Evolutionary conservation across 1,140 invertebrate genomes (phyloP), one percentile per base, ranked within the genome.

Genomic region (Bombus consobrinus): DNA sequence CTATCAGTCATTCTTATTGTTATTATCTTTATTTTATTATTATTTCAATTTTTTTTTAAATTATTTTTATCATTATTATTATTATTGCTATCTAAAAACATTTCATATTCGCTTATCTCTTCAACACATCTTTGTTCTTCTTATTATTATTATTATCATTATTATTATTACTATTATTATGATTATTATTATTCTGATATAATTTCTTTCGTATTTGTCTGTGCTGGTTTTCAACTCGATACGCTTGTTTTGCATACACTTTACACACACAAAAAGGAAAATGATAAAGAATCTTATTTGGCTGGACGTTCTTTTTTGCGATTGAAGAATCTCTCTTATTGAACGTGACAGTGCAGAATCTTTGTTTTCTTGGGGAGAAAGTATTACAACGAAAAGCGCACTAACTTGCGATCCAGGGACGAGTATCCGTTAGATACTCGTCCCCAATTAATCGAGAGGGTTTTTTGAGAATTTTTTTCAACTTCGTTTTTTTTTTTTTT

Each of bases 191-290:
- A 18, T 13, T 77, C 41, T 9, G 28, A 62, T 34, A 32, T 59
- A 37, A 28, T 57, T 43, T 77, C 12, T 22, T 64, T 83, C 64
- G 18, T 74, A 62, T 43, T 74, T 25, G 4, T 69, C 12, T 71
- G 43, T 78, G 85, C 84, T 90, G 80, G 68, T 87, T 25, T 37
- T 84, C 74, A 84, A 87, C 53, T 80, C 83, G 71, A 90, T 79
- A 28, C 15, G 89, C 89, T 90, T 90, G 28, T 88, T 90, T 89
- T 90, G 85, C 86, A 90, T 77, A 90, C 77, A 90, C 87, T 75
- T 78, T 80, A 87, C 79, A 87, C 81, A 89, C 72, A 89, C 77
- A 81, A 81, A n/a, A 37, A 76, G 3, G 10, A 37, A 28, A 39
- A 57, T 34, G 9, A 68, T 37, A 32, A 25, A 75, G 15, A 59